These are phyloP conservation scores for Montipora cactus DNA, from an alignment of 64 coral and sea anemone species.

Conservation along the genomic window DNA sequence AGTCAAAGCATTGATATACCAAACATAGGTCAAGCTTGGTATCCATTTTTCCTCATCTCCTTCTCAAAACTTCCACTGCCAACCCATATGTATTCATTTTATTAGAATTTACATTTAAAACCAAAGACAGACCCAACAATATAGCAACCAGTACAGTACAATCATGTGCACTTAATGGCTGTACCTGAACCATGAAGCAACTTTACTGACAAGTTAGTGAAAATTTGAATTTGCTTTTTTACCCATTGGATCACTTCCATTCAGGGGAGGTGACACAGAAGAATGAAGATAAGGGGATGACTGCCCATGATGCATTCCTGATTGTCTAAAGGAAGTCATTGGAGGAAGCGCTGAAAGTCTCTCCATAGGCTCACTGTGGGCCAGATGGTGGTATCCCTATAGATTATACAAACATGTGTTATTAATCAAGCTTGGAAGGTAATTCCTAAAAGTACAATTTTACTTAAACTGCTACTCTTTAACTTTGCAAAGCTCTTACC, in stretches of 20 bases:
- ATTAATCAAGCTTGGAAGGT: not conserved
- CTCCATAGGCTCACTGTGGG: conserved; percentile 86
- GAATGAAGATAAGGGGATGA: conserved; percentile 95
- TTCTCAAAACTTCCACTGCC: no score
- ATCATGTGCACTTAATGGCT: no score
- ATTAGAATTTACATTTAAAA: no score
- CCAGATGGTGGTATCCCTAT: conserved; percentile 87
- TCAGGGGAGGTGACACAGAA: conserved; percentile 94
- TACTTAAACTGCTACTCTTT: no score
- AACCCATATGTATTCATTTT: no score
- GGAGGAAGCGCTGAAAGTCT: conserved; percentile 83
- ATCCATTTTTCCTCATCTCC: no score
- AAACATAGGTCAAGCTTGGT: no score
- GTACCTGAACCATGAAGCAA: not conserved
- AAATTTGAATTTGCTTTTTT: not conserved
- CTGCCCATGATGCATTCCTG: conserved; percentile 86
- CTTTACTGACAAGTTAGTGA: not conserved
- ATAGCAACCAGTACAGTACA: no score
- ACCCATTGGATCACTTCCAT: conserved; percentile 94
- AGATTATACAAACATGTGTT: not conserved
- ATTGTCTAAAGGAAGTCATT: conserved; percentile 93
- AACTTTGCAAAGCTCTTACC: not conserved
- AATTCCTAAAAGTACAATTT: not conserved
- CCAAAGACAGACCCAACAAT: no score
- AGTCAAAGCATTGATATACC: no score